Conservation (phyloP, 2,888 invertebrate species). For the Pterostichus madidus region DNA sequence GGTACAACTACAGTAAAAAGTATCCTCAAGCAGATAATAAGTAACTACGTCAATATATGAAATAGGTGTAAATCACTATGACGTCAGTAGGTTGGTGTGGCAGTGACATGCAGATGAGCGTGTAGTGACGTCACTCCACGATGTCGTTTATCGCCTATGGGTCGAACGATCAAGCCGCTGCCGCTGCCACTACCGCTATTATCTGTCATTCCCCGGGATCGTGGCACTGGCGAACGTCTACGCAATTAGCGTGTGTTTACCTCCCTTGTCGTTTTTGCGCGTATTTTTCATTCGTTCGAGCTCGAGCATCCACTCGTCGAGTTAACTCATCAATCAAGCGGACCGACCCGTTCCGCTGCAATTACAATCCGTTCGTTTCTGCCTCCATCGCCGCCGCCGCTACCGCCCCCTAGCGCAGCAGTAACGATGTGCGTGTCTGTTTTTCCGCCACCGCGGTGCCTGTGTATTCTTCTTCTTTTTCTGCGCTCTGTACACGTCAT, state of each 20-base stretch:
- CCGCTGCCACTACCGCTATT: neutral
- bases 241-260: constrained; percentile 65
- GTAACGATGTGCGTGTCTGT: constrained; percentile 54
- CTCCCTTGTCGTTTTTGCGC: constrained; percentile 60
- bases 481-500: constrained; percentile 47
- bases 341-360: constrained; percentile 26
- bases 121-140: neutral
- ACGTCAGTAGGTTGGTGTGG: neutral
- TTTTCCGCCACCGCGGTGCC: neutral
- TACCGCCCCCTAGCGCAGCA: neutral
- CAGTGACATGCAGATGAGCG: neutral
- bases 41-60: no score
- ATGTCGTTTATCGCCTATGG: neutral
- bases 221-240: neutral
- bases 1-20: no score
- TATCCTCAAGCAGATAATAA: no score
- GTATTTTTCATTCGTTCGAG: constrained; percentile 62
- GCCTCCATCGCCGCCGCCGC: neutral
- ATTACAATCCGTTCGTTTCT: constrained; percentile 34
- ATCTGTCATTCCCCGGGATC: neutral
- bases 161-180: neutral
- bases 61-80: neutral
- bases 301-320: constrained; percentile 29
- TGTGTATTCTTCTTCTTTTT: constrained; percentile 58
- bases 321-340: constrained; percentile 62